Base-by-base conservation (phyloP, 2,888 invertebrate species). In the Folsomia manolachei region DNA sequence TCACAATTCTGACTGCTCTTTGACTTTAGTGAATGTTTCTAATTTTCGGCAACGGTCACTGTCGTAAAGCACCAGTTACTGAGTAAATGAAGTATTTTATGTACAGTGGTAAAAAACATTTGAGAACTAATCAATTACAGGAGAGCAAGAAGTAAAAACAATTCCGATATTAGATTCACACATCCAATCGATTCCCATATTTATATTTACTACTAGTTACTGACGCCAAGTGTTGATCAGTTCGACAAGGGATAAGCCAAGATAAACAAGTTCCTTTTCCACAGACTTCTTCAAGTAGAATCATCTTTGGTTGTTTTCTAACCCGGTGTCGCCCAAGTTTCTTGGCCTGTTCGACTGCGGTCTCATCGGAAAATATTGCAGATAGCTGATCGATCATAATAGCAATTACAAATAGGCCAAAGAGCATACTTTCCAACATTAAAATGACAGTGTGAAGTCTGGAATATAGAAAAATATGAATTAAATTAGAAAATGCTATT, bases 301-400 rank as follows among this genome's bases (percentile, higher is more conserved):
- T 87, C 82, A 90, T 86, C 80, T 89, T 88, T 11, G 71, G 61
- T 18, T 86, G 84, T 75, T 85, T 85, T 72, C 84, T 84, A 52
- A 85, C 85, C 56, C 90, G 86, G 80, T 86, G 73, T 0, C 77
- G 63, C 9, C 72, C 73, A 27, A 76, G 53, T 60, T 76, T 84
- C 84, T 90, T 89, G 56, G 73, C 79, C 71, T 79, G 90, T 83
- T 94, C 93, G 0, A 93, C 89, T 0, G 91, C 90, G 23, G 93
- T 94, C 84, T 94, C 93, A 82, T 94, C 94, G 71, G 89, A 88
- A 76, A 93, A 87, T 81, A 94, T 91, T 9, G 92, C 92, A 83
- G 91, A 90, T 78, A 94, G 86, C 84, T 94, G 92, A 86, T 94
- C 94, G 79, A 91, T 89, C 84, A 94, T 88, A 77, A 95, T 93